Percentiles rank a stretch among this genome's conserved stretches.
Conservation (phyloP, 2,888 invertebrate species). For the Lasioglossum lativentre region DNA sequence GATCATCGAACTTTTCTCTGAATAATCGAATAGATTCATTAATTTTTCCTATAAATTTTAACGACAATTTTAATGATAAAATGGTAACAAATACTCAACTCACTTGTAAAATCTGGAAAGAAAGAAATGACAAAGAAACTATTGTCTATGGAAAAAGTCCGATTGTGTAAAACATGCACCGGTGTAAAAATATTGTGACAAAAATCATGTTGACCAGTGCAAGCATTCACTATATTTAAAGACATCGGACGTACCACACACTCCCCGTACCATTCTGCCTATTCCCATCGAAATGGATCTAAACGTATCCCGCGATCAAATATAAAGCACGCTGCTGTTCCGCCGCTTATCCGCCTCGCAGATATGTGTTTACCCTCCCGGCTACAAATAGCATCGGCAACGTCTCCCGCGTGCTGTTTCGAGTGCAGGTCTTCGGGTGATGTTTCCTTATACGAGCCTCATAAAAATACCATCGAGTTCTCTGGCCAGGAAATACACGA, state of each 20-base stretch:
- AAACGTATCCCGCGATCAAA: constrained; percentile 51
- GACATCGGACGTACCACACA: background rate
- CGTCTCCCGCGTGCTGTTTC: constrained; percentile 11
- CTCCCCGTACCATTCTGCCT: background rate
- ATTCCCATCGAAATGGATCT: constrained; percentile 39
- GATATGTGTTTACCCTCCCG: constrained; percentile 27
- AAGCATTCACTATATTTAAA: background rate
- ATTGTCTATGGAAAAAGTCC: too few species aligned
- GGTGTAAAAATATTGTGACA: background rate
- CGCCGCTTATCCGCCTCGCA: constrained; percentile 23
- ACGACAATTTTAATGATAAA: too few species aligned
- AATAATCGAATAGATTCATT: too few species aligned
- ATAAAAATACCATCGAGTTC: background rate
- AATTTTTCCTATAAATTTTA: too few species aligned
- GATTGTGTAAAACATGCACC: background rate
- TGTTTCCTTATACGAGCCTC: constrained; percentile 23
- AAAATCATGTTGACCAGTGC: background rate
- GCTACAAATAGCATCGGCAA: constrained; percentile 27
- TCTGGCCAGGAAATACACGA: background rate
- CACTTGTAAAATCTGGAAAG: too few species aligned
- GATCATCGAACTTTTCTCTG: too few species aligned
- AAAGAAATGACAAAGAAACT: too few species aligned
- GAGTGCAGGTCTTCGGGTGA: constrained; percentile 21
- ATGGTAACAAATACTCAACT: too few species aligned
- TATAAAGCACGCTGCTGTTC: constrained; percentile 42